Evolutionary conservation across 2,113 vertebrate genomes (phyloP), one percentile per base, ranked within the genome.

Genomic region (Psilopsiagon aymara): DNA sequence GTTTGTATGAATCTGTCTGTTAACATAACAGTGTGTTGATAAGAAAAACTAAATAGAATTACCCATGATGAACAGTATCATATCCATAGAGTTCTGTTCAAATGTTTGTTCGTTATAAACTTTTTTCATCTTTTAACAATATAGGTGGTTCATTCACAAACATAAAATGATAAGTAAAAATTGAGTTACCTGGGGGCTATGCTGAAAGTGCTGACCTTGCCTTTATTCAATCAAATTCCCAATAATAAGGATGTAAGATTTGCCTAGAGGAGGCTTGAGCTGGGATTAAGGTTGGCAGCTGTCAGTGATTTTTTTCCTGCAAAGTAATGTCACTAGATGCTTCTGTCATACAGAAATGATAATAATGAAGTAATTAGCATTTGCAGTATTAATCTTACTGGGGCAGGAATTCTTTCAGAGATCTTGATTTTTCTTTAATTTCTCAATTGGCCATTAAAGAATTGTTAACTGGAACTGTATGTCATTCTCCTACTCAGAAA

Each of bases 371-470:
- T 77, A 88, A 94, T 94, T 91, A 96, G 46, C 17, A 2, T 94
- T 95, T 91, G 67, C 63, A 80, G 25, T 80, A 67, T 90, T 96
- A 95, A 91, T 94, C 59, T 92, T 90, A 82, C 21, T 85, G 78
- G 75, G 67, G 79, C 71, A 95, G 71, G 13, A 88, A 85, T 93
- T 94, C 90, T 91, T 95, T 82, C 63, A 70, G 49, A 96, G 70
- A 90, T 90, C 70, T 43, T 77, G 53, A 80, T 87, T 95, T 94
- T 91, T 91, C 87, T 94, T 70, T 77, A 90, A 80, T 96, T 96
- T 93, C 67, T 95, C 81, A 90, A 76, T 51, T 94, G 90, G 53
- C 85, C 85, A 80, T 88, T 91, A 91, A 91, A 94, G 27, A 95
- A 78, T 64, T 83, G 62, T 85, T 74, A 95, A 70, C 87, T 82